Base-by-base conservation (phyloP, 2,113 vertebrate species). In the Periophthalmus modestus region DNA sequence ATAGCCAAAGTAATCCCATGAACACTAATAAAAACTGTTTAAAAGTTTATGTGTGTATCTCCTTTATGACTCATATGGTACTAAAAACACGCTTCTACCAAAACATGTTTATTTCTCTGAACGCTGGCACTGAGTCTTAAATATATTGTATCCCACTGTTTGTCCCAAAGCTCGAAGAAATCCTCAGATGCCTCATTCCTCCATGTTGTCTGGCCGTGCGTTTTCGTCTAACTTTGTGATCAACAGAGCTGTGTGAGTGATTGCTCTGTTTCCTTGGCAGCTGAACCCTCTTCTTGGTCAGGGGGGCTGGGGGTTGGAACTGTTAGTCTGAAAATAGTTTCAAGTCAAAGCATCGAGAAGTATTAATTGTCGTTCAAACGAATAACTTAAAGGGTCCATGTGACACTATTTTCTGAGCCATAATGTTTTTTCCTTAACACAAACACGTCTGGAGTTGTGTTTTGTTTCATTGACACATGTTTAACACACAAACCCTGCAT, bases 21-120 rank as follows among this genome's bases (percentile, higher is more conserved):
- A 28, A 28, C 28, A 28, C 28, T 28, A 28, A 28, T 28, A 3
- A 28, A 28, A 28, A 28, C 28, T n/a, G n/a, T n/a, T n/a, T n/a
- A n/a, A n/a, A n/a, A n/a, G n/a, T n/a, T n/a, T n/a, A n/a, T n/a
- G n/a, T n/a, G n/a, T n/a, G n/a, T n/a, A n/a, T n/a, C n/a, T n/a
- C n/a, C n/a, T n/a, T n/a, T n/a, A n/a, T n/a, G n/a, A n/a, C n/a
- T n/a, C n/a, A n/a, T n/a, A n/a, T n/a, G n/a, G n/a, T n/a, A 28
- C 3, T 28, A 28, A 28, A 28, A 28, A 3, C 28, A 28, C 28
- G 28, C 28, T 28, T 28, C 28, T 28, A 28, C 1, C 28, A 28
- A 28, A 28, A 43, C 23, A 15, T 13, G 52, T 71, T 78, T 71
- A 59, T 61, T 50, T 59, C 9, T 14, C 48, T 19, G 34, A 54